Base-by-base conservation (phyloP, 2,113 vertebrate species). In the Oreochromis spilurus region DNA sequence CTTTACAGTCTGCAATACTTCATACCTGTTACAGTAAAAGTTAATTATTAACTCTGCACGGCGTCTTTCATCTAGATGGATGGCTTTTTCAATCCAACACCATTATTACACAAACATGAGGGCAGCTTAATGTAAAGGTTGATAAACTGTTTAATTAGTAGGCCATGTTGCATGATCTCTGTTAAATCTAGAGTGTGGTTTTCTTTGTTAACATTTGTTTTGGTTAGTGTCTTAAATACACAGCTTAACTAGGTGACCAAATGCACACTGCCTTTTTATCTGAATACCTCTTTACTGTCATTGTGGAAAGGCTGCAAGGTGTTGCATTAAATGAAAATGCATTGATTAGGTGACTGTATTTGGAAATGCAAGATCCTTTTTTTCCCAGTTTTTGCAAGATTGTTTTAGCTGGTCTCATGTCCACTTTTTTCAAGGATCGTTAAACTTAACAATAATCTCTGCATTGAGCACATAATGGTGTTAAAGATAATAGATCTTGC, bases 171-270 rank as follows among this genome's bases (percentile, higher is more conserved):
- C 95, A 96, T 96, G 95, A 88, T 93, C 80, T 92, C 85, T 95
- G 91, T 94, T 94, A 86, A 93, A 87, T 90, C 82, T 92, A 94
- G 87, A 92, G 86, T 95, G 93, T 94, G 88, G 43, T 95, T 95
- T 95, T 92, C 85, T 94, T 95, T 92, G 83, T 93, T 94, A 92
- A 85, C 85, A 89, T 94, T 94, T 94, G 92, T 95, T 95, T 96
- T 93, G 83, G 86, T 95, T 93, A 92, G 82, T 95, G 94, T 95
- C 77, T 96, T 93, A 89, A 83, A 90, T 93, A 88, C 14, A 83
- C 88, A 91, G 87, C 87, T 89, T 92, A 67, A 88, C 88, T 79
- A 80, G 85, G 91, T 93, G 86, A 92, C 92, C 92, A 92, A 94
- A 94, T 96, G 96, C 95, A 96, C 95, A 95, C 90, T 81, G 54